Percentiles rank a stretch among this genome's conserved stretches.
These are phyloP conservation scores for Himalopsyche japonica DNA, from an alignment of 2,888 invertebrate genomes.

Conservation along the genomic window DNA sequence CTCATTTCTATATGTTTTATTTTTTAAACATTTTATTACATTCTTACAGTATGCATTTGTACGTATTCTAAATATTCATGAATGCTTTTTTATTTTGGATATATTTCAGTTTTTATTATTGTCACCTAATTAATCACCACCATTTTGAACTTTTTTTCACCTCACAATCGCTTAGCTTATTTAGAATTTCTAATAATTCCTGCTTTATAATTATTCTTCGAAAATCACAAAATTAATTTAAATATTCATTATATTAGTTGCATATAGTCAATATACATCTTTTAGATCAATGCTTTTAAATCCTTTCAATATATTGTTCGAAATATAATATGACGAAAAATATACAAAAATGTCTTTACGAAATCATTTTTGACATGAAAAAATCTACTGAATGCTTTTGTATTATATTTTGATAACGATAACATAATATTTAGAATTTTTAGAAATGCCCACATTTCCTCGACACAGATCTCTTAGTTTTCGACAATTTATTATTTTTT, in stretches of 20 bases:
- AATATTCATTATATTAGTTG: too few species aligned
- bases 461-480: slow-evolving; percentile 37
- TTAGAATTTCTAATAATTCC: background rate
- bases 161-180: background rate
- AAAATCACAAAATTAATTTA: too few species aligned
- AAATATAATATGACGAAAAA: too few species aligned
- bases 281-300: too few species aligned
- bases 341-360: too few species aligned
- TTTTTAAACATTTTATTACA: background rate
- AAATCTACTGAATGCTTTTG: too few species aligned
- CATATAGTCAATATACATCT: too few species aligned
- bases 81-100: background rate
- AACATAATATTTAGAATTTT: too few species aligned
- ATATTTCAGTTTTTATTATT: background rate
- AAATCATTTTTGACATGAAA: too few species aligned
- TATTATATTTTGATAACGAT: too few species aligned
- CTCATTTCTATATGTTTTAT: background rate
- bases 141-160: background rate
- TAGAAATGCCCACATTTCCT: background rate
- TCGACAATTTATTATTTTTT: slow-evolving; percentile 29
- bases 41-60: background rate
- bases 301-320: too few species aligned
- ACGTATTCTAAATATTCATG: background rate
- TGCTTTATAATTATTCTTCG: too few species aligned
- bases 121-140: background rate